phyloP scores from a whole-genome alignment of 2,113 vertebrate species.

The Xiphophorus hellerii region DNA sequence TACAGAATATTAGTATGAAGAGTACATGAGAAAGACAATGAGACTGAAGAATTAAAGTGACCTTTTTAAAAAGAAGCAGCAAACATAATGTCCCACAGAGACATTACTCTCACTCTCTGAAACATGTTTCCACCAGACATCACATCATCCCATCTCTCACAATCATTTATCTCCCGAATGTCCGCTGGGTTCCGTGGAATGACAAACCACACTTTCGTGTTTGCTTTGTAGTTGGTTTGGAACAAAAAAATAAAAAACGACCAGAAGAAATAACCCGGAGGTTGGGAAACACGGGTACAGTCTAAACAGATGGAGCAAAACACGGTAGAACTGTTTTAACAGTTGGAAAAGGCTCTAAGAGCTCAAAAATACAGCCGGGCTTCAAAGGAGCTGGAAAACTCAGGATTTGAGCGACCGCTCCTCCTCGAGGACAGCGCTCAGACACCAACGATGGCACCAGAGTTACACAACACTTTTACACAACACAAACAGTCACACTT shows the following conservation, averaged over 20 bases:
- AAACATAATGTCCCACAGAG: slow-evolving; percentile 75
- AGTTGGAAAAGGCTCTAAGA: slow-evolving; percentile 81
- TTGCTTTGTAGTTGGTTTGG: slow-evolving; percentile 60
- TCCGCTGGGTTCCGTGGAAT: slow-evolving; percentile 58
- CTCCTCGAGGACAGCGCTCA: slow-evolving; percentile 64
- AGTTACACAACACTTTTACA: slow-evolving; percentile 67
- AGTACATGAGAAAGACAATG: slow-evolving; percentile 70
- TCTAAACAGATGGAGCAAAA: slow-evolving; percentile 66
- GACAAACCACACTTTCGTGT: slow-evolving; percentile 52
- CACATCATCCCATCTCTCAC: slow-evolving; percentile 65
- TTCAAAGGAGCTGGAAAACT: slow-evolving; percentile 66
- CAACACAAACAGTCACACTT: slow-evolving; percentile 66
- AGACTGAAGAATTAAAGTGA: slow-evolving; percentile 82
- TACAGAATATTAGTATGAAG: slow-evolving; percentile 48
- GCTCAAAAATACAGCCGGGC: slow-evolving; percentile 72
- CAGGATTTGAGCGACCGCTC: slow-evolving; percentile 50
- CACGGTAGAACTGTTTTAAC: slow-evolving; percentile 83
- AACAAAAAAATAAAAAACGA: slow-evolving; percentile 39
- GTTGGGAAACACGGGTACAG: slow-evolving; percentile 58
- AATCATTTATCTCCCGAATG: slow-evolving; percentile 60
- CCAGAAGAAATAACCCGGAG: slow-evolving; percentile 60
- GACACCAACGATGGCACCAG: slow-evolving; percentile 47
- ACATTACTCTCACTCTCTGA: slow-evolving; percentile 69
- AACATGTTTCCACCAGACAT: slow-evolving; percentile 64
- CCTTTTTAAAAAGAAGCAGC: slow-evolving; percentile 81